Evolutionary conservation across 2,113 vertebrate species (phyloP).

Genomic region (Mormyrus iriodes): DNA sequence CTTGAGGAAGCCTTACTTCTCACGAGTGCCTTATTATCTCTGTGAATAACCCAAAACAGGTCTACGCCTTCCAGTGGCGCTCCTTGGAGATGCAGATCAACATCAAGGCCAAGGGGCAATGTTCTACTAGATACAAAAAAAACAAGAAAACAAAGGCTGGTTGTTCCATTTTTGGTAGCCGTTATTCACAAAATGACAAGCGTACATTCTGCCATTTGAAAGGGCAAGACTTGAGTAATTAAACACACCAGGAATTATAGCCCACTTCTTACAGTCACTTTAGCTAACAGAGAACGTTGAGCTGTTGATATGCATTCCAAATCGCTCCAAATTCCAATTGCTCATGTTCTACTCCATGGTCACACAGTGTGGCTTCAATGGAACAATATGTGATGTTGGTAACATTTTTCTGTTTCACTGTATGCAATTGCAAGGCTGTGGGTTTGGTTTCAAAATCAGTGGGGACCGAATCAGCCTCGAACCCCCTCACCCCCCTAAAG

Average conservation of each 20-base stretch:
- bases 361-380: neutral
- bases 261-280: conserved; percentile 31
- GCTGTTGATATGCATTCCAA: conserved; percentile 33
- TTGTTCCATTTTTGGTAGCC: neutral
- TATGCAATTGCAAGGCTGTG: neutral
- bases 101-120: neutral
- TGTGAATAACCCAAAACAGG: neutral
- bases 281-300: conserved; percentile 20
- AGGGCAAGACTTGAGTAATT: conserved; percentile 30
- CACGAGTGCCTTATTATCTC: neutral
- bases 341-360: neutral
- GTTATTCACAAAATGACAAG: conserved; percentile 5
- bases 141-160: neutral
- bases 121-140: neutral
- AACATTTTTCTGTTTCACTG: neutral
- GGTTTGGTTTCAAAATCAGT: neutral
- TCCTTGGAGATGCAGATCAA: neutral
- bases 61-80: neutral
- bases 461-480: neutral
- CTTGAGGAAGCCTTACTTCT: neutral
- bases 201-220: conserved; percentile 1
- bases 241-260: conserved; percentile 33
- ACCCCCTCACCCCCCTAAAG: neutral
- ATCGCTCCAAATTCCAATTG: no score
- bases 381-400: neutral